Evolutionary conservation across 1,140 invertebrate species (phyloP), one percentile per base, ranked within the genome.

Genomic region (Paralvinella palmiformis): DNA sequence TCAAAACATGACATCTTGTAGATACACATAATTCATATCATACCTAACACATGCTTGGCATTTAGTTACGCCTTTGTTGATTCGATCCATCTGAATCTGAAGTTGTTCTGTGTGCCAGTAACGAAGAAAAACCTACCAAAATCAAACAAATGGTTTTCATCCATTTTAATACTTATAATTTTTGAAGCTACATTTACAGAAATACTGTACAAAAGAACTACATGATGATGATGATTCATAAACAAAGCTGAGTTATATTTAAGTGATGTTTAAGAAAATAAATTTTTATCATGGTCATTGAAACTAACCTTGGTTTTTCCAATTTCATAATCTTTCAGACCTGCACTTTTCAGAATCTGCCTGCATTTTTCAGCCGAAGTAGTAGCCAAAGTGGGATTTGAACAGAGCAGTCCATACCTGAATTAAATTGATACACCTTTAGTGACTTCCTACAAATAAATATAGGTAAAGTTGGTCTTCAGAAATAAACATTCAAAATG

Each of bases 241-340:
- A 2, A 35, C 17, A 3, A 5, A 37, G n/a, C 1, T 22, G 3
- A 37, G 1, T 59, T n/a, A 5, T 59, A 59, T 22, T 59, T n/a
- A n/a, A n/a, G n/a, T n/a, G n/a, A n/a, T n/a, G n/a, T n/a, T n/a
- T n/a, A n/a, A n/a, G n/a, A n/a, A n/a, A n/a, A n/a, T n/a, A n/a
- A n/a, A n/a, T n/a, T n/a, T n/a, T n/a, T n/a, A n/a, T n/a, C n/a
- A n/a, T n/a, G n/a, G n/a, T n/a, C n/a, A n/a, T n/a, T n/a, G 10
- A 61, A 24, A 20, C 22, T 69, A 41, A 73, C 71, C 63, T 89
- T 91, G 0, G 87, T 87, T 71, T 88, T 88, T 35, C 89, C 89
- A 20, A 90, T 78, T 10, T 88, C 88, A 87, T 88, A 91, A 22
- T 88, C 89, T 69, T 91, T 89, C 85, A 91, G 86, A 75, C 87